Conservation (phyloP, 2,888 invertebrate genomes). For the Silvanus unidentatus region DNA sequence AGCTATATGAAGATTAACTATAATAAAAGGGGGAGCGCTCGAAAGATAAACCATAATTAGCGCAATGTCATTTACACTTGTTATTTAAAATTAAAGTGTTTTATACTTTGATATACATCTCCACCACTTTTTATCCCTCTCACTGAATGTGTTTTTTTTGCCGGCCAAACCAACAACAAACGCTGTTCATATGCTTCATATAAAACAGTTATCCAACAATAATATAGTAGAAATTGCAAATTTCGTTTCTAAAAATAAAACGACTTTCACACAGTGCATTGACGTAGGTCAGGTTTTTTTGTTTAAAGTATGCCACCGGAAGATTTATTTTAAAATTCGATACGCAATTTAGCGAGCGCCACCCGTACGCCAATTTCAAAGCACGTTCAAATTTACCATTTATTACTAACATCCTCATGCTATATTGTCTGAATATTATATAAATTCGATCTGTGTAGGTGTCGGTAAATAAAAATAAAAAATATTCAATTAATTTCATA, state of each 20-base stretch:
- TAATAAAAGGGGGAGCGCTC: constrained; percentile 33
- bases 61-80: constrained; percentile 49
- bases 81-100: constrained; percentile 48
- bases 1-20: constrained; percentile 46
- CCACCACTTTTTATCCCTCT: constrained; percentile 26
- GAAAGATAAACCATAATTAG: constrained; percentile 50
- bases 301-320: constrained; percentile 26
- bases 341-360: constrained; percentile 24
- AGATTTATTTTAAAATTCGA: constrained; percentile 25
- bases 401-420: constrained; percentile 24
- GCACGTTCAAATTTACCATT: constrained; percentile 27
- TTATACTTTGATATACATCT: constrained; percentile 30
- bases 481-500: not conserved
- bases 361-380: constrained; percentile 26
- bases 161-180: too few relatives aligned
- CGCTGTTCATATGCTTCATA: too few relatives aligned
- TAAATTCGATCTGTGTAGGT: too few relatives aligned
- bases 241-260: not conserved
- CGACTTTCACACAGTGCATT: constrained; percentile 17
- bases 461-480: constrained; percentile 2
- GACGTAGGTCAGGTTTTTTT: constrained; percentile 22
- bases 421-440: constrained; percentile 17
- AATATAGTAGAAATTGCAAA: too few relatives aligned
- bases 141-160: not conserved
- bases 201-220: too few relatives aligned